Evolutionary conservation across 2,888 invertebrate species (phyloP), one percentile per base, ranked within the genome.

Genomic region (Pantelozetes paolii): DNA sequence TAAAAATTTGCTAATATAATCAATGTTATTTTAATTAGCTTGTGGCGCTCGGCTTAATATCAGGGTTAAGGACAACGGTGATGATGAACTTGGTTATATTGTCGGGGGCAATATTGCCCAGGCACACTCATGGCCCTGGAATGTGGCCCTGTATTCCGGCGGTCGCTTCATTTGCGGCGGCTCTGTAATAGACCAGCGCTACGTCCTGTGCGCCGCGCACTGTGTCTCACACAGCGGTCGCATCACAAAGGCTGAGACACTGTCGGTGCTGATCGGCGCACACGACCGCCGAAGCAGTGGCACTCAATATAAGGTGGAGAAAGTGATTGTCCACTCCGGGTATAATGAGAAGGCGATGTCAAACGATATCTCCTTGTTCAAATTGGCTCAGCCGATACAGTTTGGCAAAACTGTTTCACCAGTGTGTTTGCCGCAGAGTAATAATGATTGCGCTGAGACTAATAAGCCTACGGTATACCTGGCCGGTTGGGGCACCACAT

Each of bases 141-240:
- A 18, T 15, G 50, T 42, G 3, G 73, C 67, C 13, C 26, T 73
- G 18, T 54, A 32, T 36, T 28, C 48, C 5, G 15, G 67, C 9
- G 26, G 45, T 9, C 5, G 50, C 2, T 73, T 73, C 28, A 69
- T 73, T 40, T 74, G 74, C 48, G 74, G 74, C 50, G 74, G 62
- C 18, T 9, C 57, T 13, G 72, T 74, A n/a, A 32, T 74, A 18
- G 50, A 59, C n/a, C n/a, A 48, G 20, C 23, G 36, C 11, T 71
- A 74, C 36, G 62, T 74, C 1, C 13, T 74, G 28, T 59, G 72
- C 20, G 74, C 74, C 18, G 74, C 74, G 2, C 74, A 74, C 36
- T 74, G 74, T 48, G 40, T 74, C 6, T 54, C 74, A 2, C 50
- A 48, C 20, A 28, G 0, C 42, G 23, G 23, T 18, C 18, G 45